These are phyloP conservation scores for Cephus nigrinus DNA, from an alignment of 2,888 invertebrate genomes.

Conservation along the genomic window DNA sequence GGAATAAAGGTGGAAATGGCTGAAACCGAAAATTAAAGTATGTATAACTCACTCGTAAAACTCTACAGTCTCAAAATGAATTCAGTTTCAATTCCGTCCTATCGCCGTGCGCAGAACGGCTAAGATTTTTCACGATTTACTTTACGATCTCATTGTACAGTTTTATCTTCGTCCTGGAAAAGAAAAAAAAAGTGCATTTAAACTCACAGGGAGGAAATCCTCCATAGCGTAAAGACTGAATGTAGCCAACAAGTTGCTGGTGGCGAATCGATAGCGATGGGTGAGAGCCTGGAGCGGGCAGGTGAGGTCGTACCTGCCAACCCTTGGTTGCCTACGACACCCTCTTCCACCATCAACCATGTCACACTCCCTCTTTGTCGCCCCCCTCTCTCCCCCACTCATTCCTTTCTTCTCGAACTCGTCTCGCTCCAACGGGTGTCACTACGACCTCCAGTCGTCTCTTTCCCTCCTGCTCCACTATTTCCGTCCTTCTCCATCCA, in stretches of 20 bases:
- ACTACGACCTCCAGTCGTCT: constrained; percentile 15
- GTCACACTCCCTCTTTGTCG: constrained; percentile 14
- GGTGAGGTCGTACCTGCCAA: constrained; percentile 43
- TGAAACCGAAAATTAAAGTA: no score
- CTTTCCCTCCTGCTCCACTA: constrained; percentile 19
- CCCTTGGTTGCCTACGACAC: constrained; percentile 19
- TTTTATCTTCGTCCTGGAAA: no score
- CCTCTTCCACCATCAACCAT: constrained; percentile 15
- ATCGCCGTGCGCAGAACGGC: no score
- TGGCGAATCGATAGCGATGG: constrained; percentile 62
- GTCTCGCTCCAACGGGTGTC: constrained; percentile 10
- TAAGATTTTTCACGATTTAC: no score
- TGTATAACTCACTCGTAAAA: no score
- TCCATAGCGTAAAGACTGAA: constrained; percentile 21
- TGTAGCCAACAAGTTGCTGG: constrained; percentile 63
- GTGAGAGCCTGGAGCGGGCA: constrained; percentile 48
- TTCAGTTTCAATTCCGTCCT: no score
- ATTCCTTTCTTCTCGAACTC: not conserved
- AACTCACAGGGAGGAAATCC: no score
- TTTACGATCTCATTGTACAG: no score
- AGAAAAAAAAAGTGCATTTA: no score
- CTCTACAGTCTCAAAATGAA: no score
- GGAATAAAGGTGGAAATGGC: no score
- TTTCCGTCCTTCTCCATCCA: constrained; percentile 10
- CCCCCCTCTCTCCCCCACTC: constrained; percentile 27